Evolutionary conservation across 2,888 invertebrate species (phyloP).

Genomic region (Tolmerus cingulatus): DNA sequence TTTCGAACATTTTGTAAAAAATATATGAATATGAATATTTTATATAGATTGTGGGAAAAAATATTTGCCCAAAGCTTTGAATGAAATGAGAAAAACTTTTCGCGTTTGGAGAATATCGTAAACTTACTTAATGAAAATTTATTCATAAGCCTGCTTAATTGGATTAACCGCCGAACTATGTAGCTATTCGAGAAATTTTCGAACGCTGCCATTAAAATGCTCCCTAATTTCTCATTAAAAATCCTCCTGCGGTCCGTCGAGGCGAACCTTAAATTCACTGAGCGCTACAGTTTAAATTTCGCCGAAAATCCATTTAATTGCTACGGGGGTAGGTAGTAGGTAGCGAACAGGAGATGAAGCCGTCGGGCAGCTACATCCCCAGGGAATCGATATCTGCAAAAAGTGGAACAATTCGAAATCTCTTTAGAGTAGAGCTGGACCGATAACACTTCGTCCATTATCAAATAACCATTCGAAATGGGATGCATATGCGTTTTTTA

Average conservation of each 20-base stretch:
- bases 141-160: background rate
- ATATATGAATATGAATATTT: background rate
- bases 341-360: background rate
- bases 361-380: background rate
- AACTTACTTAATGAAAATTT: background rate
- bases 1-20: background rate
- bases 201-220: background rate
- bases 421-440: slow-evolving; percentile 7
- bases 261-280: slow-evolving; percentile 17
- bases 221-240: background rate
- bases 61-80: background rate
- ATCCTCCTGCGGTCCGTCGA: background rate
- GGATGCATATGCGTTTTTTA: slow-evolving; percentile 33
- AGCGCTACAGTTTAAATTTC: slow-evolving; percentile 15
- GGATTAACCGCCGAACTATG: background rate
- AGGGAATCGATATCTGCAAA: slow-evolving; percentile 27
- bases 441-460: slow-evolving; percentile 32
- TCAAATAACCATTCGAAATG: slow-evolving; percentile 34
- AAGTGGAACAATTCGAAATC: slow-evolving; percentile 32
- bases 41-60: background rate
- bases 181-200: background rate
- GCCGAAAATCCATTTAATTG: slow-evolving; percentile 18
- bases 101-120: background rate
- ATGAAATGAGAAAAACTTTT: background rate
- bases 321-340: background rate